A percentile compares a stretch with the other conserved stretches of the same genome.
phyloP scores from a whole-genome alignment of 2,797 vertebrate genomes.

The Phoxinus dragarum region DNA sequence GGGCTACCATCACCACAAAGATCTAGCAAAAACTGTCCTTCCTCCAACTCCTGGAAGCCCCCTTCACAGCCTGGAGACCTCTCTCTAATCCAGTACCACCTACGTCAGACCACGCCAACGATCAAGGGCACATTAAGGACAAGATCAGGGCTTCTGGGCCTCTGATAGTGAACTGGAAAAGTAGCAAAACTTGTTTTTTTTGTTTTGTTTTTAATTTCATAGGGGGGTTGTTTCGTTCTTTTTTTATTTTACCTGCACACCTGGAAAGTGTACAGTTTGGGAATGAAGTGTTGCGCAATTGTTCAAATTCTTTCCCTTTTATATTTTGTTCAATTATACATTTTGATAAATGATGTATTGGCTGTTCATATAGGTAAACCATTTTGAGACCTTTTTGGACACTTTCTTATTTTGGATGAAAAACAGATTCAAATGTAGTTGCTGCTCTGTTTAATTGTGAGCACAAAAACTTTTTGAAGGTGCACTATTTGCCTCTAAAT shows the following conservation, averaged over 20 bases:
- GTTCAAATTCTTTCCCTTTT: conserved; percentile 14
- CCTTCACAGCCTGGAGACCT: conserved; percentile 98
- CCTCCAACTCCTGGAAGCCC: conserved; percentile 94
- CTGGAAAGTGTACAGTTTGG: not conserved
- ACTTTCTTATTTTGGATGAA: conserved; percentile 49
- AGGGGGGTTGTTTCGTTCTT: not conserved
- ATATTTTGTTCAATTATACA: conserved; percentile 27
- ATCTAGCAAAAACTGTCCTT: conserved; percentile 86
- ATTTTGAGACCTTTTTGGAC: conserved; percentile 51
- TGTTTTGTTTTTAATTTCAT: not conserved
- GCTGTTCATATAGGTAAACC: conserved; percentile 49
- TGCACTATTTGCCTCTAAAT: conserved; percentile 50
- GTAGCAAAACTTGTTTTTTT: conserved; percentile 17
- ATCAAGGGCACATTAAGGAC: not conserved
- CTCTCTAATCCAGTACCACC: conserved; percentile 79
- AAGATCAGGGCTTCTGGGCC: not conserved
- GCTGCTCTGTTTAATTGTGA: conserved; percentile 42
- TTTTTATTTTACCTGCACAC: conserved; percentile 3
- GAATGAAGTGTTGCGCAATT: conserved; percentile 3
- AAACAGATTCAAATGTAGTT: conserved; percentile 36
- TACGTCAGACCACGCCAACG: conserved; percentile 13
- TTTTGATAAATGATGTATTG: conserved; percentile 39
- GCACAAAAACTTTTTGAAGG: conserved; percentile 32
- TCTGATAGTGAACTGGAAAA: conserved; percentile 11
- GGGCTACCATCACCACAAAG: conserved; percentile 86